These are phyloP conservation scores for Meloidogyne hapla DNA, from an alignment of 1,140 invertebrate genomes.

Conservation along the genomic window DNA sequence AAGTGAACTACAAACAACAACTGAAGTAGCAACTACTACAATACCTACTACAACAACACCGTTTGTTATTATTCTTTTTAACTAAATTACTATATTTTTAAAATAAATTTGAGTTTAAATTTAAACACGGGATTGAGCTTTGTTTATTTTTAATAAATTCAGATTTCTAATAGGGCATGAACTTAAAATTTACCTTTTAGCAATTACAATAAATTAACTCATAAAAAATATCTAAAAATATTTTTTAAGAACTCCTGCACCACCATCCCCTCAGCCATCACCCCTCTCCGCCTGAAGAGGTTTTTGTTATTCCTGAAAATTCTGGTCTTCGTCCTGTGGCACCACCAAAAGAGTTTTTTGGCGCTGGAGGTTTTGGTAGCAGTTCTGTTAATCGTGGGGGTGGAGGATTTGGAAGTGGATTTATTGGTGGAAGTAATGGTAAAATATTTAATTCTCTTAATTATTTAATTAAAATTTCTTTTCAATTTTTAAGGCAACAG, in stretches of 20 bases:
- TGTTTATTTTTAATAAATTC: too few relatives aligned
- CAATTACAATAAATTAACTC: too few relatives aligned
- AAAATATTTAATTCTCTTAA: not conserved
- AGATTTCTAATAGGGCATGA: too few relatives aligned
- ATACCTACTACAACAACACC: constrained; percentile 21
- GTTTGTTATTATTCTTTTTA: constrained; percentile 3
- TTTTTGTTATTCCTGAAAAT: constrained; percentile 60
- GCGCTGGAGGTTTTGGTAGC: constrained; percentile 52
- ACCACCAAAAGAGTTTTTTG: constrained; percentile 58
- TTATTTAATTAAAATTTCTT: not conserved
- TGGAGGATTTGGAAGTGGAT: constrained; percentile 32
- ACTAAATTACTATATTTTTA: too few relatives aligned
- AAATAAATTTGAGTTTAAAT: too few relatives aligned
- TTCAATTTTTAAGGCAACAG: constrained; percentile 31
- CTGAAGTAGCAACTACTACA: constrained; percentile 25
- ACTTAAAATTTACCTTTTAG: too few relatives aligned
- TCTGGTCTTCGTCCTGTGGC: constrained; percentile 61
- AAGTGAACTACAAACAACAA: constrained; percentile 9
- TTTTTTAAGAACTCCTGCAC: constrained; percentile 12
- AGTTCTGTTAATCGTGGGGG: constrained; percentile 38
- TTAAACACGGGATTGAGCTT: too few relatives aligned
- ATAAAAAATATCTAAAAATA: not conserved
- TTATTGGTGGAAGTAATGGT: constrained; percentile 28
- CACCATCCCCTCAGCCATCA: constrained; percentile 18
- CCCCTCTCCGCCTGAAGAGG: constrained; percentile 37